phyloP scores from a whole-genome alignment of 2,888 invertebrate species.

The Xestia sexstrigata region DNA sequence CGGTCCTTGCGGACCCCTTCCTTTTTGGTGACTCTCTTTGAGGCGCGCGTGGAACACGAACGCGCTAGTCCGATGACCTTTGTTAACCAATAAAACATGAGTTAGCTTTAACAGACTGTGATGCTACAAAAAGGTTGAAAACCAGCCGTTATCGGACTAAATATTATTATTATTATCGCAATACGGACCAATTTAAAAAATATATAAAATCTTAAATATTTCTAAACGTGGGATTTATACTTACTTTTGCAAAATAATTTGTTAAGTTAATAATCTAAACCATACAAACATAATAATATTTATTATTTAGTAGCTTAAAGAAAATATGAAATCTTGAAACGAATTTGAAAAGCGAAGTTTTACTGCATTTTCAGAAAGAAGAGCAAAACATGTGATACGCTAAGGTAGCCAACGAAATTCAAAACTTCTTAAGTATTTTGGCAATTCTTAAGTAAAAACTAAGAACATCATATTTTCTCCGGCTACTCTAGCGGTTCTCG shows the following conservation, averaged over 20 bases:
- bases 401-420: background rate
- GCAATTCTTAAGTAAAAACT: background rate
- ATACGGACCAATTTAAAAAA: background rate
- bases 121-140: background rate
- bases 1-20: too few species aligned
- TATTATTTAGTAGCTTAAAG: background rate
- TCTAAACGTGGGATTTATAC: background rate
- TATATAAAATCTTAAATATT: background rate
- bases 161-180: too few species aligned
- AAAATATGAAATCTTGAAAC: background rate
- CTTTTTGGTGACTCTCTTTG: too few species aligned
- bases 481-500: background rate
- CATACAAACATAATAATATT: background rate
- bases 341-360: background rate
- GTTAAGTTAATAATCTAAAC: background rate
- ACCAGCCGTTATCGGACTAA: accelerated
- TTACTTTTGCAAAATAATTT: background rate
- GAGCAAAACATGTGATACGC: background rate
- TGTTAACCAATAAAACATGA: background rate
- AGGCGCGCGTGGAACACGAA: too few species aligned
- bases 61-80: background rate
- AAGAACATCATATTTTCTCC: background rate
- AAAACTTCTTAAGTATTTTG: background rate
- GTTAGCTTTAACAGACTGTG: background rate
- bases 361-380: background rate